These are phyloP conservation scores for Plectus sambesii DNA, from an alignment of 1,140 invertebrate genomes.

Conservation along the genomic window DNA sequence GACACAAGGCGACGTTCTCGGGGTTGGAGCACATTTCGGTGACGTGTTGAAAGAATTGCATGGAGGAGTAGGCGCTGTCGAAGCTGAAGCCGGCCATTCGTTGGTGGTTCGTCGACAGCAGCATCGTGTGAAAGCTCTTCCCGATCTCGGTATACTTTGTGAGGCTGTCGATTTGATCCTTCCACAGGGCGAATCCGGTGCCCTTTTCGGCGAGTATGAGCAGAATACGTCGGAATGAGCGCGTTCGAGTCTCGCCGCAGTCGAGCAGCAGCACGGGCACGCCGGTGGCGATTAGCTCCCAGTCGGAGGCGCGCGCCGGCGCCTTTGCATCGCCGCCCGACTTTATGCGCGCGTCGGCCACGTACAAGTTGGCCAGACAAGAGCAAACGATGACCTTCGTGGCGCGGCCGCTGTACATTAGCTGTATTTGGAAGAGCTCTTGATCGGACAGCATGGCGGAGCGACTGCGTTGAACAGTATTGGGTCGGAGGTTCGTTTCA, in stretches of 20 bases:
- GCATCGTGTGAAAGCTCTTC: too few relatives aligned
- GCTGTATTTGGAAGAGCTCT: conserved; percentile 64
- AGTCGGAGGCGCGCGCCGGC: conserved; percentile 47
- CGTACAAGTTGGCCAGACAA: conserved; percentile 65
- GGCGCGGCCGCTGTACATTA: conserved; percentile 65
- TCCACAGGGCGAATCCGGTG: conserved; percentile 72
- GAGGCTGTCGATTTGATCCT: conserved; percentile 62
- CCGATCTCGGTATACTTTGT: too few relatives aligned
- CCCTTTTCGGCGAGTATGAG: conserved; percentile 68
- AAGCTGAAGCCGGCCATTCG: too few relatives aligned
- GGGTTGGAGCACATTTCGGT: too few relatives aligned
- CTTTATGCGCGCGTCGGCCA: conserved; percentile 45
- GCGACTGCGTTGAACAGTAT: too few relatives aligned
- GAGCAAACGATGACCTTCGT: conserved; percentile 66
- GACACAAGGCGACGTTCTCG: too few relatives aligned
- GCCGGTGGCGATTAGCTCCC: conserved; percentile 66
- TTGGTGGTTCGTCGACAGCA: too few relatives aligned
- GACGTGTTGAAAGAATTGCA: too few relatives aligned
- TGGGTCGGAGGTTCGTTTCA: too few relatives aligned
- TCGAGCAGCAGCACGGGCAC: conserved; percentile 69
- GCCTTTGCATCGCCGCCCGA: conserved; percentile 14
- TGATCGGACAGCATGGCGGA: too few relatives aligned
- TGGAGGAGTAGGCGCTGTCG: too few relatives aligned
- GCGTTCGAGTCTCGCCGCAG: conserved; percentile 56
- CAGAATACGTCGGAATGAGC: conserved; percentile 61